phyloP scores from a whole-genome alignment of 2,888 invertebrate genomes.

The Trimorus sp. region DNA sequence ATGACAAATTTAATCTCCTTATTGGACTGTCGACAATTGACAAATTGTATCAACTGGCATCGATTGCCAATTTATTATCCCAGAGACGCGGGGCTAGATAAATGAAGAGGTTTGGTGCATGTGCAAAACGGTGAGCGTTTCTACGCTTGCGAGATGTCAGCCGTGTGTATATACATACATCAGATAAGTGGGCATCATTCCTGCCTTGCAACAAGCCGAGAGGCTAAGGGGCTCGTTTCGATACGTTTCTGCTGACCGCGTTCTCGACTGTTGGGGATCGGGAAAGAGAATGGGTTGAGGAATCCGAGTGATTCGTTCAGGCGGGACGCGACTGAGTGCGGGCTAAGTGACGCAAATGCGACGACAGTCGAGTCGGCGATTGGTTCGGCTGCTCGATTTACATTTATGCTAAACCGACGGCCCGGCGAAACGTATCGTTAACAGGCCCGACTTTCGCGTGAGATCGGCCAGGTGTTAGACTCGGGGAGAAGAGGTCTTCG shows the following conservation, averaged over 20 bases:
- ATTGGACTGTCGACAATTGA: conserved; percentile 39
- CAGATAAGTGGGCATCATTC: conserved; percentile 67
- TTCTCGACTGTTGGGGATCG: too few species aligned
- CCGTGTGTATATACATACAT: conserved; percentile 68
- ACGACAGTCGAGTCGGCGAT: conserved; percentile 22
- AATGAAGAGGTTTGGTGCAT: conserved; percentile 68
- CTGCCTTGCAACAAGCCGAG: conserved; percentile 68
- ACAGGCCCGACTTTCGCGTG: conserved; percentile 56
- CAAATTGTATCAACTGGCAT: conserved; percentile 54
- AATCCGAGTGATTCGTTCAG: neutral
- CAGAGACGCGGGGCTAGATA: conserved; percentile 39
- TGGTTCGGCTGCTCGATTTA: conserved; percentile 36
- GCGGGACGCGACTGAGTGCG: neutral
- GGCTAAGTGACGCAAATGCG: conserved; percentile 28
- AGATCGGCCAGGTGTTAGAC: conserved; percentile 65
- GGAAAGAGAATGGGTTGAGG: too few species aligned
- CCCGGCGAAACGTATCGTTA: conserved; percentile 57
- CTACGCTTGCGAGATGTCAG: conserved; percentile 67
- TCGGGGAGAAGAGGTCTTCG: conserved; percentile 72
- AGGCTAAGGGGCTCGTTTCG: conserved; percentile 64
- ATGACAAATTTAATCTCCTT: conserved; percentile 32
- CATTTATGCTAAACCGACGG: conserved; percentile 49
- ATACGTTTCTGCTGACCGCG: conserved; percentile 52
- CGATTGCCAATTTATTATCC: conserved; percentile 50
- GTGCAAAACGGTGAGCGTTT: conserved; percentile 67